Evolutionary conservation across 2,113 vertebrate genomes (phyloP), one percentile per base, ranked within the genome.

Genomic region (Acrocephalus arundinaceus): DNA sequence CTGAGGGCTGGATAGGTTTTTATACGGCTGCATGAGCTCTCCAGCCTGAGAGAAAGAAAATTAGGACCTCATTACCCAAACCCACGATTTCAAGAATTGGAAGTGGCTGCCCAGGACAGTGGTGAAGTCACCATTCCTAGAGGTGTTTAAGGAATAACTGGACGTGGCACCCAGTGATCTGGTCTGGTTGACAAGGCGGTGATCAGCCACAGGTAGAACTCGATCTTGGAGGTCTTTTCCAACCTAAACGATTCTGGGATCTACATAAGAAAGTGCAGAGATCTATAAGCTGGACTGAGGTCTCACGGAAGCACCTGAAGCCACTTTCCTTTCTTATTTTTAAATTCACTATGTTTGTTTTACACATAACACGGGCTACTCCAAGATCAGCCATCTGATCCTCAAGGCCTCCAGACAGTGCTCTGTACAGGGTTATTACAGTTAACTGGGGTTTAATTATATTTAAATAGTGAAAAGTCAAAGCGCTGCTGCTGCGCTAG

Each of bases 21-120:
- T 18, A 15, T 11, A 6, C 0, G 0, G 23, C 49, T 43, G 31
- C 37, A 20, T 0, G 57, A 67, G 35, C 35, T 55, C 54, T 66
- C 66, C 39, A 86, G 45, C 41, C 52, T 45, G 33, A 33, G 10
- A 54, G 48, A 37, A 37, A 66, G 30, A 75, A 49, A 59, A 70
- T 19, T 3, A 61, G n/a, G 45, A 82, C 13, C 2, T 2, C 21
- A 5, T 10, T 31, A 27, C 0, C 13, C 25, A 84, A 76, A 66
- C 2, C 33, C 77, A 33, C 6, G 2, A 63, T 49, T 77, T 33
- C 33, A 77, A 63, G 18, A 43, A 27, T 0, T 57, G 57, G 18
- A 18, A 90, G 35, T 13, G 31, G 35, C 35, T 63, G 21, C 21
- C 31, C 31, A 62, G 31, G 55, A 20, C 43, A 54, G 55, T 43